phyloP scores from a whole-genome alignment of 1,140 invertebrate genomes.

The Magallana ariakensis region DNA sequence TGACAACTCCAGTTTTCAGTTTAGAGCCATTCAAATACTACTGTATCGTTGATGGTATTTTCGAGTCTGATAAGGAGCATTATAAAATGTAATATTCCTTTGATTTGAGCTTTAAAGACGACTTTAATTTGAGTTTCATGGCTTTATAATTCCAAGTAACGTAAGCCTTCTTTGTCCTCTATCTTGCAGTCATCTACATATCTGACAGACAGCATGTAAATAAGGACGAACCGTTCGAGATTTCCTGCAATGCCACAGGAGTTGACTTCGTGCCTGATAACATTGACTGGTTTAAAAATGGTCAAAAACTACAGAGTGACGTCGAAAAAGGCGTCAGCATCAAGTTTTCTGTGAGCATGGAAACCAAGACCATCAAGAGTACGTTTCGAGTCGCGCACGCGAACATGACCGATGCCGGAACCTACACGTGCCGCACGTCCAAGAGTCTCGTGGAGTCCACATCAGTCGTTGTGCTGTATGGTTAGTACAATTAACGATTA shows the following conservation, averaged over 20 bases:
- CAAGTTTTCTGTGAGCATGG: slow-evolving; percentile 62
- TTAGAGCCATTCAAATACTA: not conserved
- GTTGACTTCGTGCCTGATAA: slow-evolving; percentile 69
- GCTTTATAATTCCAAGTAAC: not conserved
- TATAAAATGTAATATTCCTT: not conserved
- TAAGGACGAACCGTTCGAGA: slow-evolving; percentile 62
- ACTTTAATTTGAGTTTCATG: slow-evolving; percentile 14
- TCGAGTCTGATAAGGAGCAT: not conserved
- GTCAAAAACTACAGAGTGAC: slow-evolving; percentile 64
- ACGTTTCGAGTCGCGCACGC: slow-evolving; percentile 66
- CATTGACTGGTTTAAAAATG: slow-evolving; percentile 75
- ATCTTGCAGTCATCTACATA: slow-evolving; percentile 66
- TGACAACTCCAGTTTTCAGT: not conserved
- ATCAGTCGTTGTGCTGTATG: slow-evolving; percentile 69
- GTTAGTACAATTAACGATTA: slow-evolving; percentile 56
- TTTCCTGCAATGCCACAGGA: slow-evolving; percentile 72
- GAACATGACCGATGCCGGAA: slow-evolving; percentile 65
- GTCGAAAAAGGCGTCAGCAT: slow-evolving; percentile 58
- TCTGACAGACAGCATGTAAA: slow-evolving; percentile 64
- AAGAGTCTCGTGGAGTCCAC: slow-evolving; percentile 65
- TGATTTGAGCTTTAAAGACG: not conserved
- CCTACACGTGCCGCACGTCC: slow-evolving; percentile 70
- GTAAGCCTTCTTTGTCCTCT: slow-evolving; percentile 6
- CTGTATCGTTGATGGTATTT: not conserved
- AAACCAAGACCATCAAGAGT: slow-evolving; percentile 68